phyloP scores from a whole-genome alignment of 2,888 invertebrate species.

The Disparrhopalites patrizii region DNA sequence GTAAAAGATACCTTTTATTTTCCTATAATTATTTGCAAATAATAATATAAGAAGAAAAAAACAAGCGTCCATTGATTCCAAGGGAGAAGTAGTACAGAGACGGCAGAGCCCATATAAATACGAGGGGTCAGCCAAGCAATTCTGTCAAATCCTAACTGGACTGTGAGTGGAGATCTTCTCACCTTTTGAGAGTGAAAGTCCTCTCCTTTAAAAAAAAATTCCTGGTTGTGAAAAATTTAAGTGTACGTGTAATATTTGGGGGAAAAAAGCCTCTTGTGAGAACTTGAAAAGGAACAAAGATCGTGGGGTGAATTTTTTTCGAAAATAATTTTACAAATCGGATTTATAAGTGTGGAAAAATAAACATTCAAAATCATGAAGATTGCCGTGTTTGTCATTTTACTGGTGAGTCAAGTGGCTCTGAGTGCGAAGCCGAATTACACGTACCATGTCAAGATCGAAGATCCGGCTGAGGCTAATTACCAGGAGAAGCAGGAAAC shows the following conservation, averaged over 20 bases:
- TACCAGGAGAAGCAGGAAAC: constrained; percentile 47
- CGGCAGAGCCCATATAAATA: constrained; percentile 17
- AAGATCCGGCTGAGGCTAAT: constrained; percentile 42
- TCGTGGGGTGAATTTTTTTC: neutral
- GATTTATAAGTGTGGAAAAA: constrained; percentile 4
- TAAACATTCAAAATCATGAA: constrained; percentile 34
- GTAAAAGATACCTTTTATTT: too few species aligned
- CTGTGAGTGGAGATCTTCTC: neutral
- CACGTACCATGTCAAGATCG: constrained; percentile 46
- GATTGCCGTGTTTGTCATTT: constrained; percentile 26
- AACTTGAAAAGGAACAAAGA: neutral
- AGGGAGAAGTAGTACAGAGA: too few species aligned
- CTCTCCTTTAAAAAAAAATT: too few species aligned
- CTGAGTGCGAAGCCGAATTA: constrained; percentile 46
- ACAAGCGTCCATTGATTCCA: too few species aligned
- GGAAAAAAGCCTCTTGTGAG: too few species aligned
- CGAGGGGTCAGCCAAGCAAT: neutral
- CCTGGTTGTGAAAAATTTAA: too few species aligned
- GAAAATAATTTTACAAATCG: neutral
- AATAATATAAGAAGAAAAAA: neutral
- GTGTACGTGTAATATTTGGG: too few species aligned
- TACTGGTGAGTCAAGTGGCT: constrained; percentile 17
- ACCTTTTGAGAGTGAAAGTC: too few species aligned
- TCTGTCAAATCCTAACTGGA: constrained; percentile 16
- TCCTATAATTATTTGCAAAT: too few species aligned